Evolutionary conservation across 2,113 vertebrate species (phyloP).

Genomic region (Picathartes gymnocephalus): DNA sequence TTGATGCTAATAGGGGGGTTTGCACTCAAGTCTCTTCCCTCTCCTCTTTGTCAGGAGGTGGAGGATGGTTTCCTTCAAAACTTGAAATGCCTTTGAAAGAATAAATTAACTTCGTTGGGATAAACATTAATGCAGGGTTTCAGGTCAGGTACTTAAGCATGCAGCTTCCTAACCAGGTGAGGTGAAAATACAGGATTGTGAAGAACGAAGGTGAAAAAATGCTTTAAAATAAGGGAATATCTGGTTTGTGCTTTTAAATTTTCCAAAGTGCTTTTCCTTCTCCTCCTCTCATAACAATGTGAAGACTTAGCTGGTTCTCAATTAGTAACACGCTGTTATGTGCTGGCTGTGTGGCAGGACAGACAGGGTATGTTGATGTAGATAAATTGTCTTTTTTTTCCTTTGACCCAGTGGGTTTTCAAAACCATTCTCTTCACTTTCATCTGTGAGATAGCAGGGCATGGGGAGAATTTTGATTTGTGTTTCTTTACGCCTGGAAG

Average conservation of each 20-base stretch:
- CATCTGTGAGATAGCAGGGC: not conserved
- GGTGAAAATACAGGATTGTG: not conserved
- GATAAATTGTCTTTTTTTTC: not conserved
- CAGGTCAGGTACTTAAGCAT: not conserved
- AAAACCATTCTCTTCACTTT: not conserved
- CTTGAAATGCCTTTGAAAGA: not conserved
- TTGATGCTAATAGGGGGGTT: not conserved
- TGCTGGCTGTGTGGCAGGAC: not conserved
- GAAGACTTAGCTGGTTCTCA: not conserved
- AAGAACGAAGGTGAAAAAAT: not conserved
- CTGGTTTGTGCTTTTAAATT: not conserved
- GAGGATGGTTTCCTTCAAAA: not conserved
- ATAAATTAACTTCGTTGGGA: accelerated
- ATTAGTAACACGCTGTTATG: not conserved
- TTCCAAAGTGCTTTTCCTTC: not conserved
- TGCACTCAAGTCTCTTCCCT: not conserved
- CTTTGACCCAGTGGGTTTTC: not conserved
- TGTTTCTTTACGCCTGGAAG: not conserved
- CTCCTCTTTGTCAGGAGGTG: not conserved
- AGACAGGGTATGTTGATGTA: not conserved
- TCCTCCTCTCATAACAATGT: not conserved
- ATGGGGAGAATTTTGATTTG: not conserved
- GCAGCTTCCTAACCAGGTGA: not conserved
- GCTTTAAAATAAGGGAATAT: not conserved
- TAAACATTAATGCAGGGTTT: not conserved